phyloP scores from a whole-genome alignment of 2,797 vertebrate genomes.

The Chaetodon trifasciatus region DNA sequence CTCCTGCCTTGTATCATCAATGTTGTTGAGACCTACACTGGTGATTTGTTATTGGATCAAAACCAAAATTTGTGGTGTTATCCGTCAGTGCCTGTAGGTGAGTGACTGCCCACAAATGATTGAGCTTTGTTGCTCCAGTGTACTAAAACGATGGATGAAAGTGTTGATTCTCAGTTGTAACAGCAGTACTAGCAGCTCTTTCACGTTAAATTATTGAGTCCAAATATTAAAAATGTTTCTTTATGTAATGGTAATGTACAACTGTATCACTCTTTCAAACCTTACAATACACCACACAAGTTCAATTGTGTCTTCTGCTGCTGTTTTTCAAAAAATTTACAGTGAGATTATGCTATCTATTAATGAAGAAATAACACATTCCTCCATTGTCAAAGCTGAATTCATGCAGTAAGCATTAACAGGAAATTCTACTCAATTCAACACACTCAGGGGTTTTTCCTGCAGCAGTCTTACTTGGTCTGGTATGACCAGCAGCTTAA shows the following conservation, averaged over 20 bases:
- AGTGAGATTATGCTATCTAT: neutral
- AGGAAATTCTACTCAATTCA: neutral
- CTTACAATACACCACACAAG: neutral
- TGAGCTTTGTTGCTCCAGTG: neutral
- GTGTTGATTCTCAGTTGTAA: neutral
- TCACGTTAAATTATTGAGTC: neutral
- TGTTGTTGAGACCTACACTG: neutral
- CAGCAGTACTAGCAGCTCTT: neutral
- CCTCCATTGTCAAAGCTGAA: neutral
- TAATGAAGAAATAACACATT: neutral
- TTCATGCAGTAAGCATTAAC: neutral
- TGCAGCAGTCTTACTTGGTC: neutral
- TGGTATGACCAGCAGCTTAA: neutral
- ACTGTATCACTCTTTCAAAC: neutral
- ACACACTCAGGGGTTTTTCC: neutral
- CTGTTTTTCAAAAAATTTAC: neutral
- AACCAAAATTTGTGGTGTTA: neutral
- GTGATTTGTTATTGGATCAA: neutral
- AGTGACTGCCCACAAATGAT: neutral
- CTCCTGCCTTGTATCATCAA: neutral
- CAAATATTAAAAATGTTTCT: neutral
- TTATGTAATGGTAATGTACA: neutral
- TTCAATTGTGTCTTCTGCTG: neutral
- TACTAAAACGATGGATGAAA: neutral
- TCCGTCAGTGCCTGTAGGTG: neutral